Evolutionary conservation across 2,113 vertebrate species (phyloP).

Genomic region (Pseudois nayaur): DNA sequence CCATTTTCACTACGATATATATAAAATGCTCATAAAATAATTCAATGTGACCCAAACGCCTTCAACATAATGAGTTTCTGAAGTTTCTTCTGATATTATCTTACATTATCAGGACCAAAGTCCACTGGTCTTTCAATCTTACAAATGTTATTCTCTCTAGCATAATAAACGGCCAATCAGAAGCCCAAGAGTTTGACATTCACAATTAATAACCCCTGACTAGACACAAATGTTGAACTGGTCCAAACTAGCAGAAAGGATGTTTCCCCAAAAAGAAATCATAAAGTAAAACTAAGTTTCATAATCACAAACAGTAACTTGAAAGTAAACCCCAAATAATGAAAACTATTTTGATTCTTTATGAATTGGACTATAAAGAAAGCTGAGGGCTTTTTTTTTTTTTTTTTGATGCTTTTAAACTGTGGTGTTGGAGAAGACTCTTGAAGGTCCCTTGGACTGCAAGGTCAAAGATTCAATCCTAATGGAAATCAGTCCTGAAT

Average conservation of each 20-base stretch:
- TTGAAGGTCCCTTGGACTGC: not conserved
- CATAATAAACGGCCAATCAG: not conserved
- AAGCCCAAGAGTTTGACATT: not conserved
- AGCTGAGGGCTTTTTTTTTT: not conserved
- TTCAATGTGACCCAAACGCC: not conserved
- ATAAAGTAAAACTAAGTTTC: not conserved
- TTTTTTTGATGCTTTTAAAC: not conserved
- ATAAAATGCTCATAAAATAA: not conserved
- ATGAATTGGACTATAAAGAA: not conserved
- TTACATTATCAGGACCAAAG: not conserved
- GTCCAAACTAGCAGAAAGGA: not conserved
- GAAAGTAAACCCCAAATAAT: not conserved
- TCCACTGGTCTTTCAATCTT: not conserved
- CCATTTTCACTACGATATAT: not conserved
- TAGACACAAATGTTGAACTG: not conserved
- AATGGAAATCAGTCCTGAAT: not conserved
- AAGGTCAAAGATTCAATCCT: not conserved
- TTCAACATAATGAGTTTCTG: not conserved
- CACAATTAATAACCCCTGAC: not conserved
- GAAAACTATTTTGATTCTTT: not conserved
- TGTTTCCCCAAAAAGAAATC: not conserved
- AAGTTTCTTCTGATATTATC: not conserved
- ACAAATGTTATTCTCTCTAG: not conserved
- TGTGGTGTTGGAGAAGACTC: not conserved
- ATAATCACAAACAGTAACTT: not conserved